phyloP scores from a whole-genome alignment of 2,888 invertebrate genomes.

The Amiota minor region DNA sequence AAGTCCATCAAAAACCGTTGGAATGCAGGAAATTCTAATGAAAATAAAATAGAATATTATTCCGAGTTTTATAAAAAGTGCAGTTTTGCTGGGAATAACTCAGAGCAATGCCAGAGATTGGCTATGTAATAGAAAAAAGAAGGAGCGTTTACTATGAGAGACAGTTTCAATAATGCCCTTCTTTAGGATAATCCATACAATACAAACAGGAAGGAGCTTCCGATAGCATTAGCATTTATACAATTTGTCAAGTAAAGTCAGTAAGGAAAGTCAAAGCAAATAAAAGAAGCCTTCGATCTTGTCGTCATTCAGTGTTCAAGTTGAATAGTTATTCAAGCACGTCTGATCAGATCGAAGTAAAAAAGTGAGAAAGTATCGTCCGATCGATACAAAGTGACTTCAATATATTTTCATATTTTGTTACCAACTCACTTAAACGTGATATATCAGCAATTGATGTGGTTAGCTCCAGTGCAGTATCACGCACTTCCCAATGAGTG shows the following conservation, averaged over 20 bases:
- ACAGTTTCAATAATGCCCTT: too few relatives aligned
- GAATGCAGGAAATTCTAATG: conserved; percentile 83
- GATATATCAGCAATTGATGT: conserved; percentile 82
- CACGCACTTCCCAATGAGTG: conserved; percentile 84
- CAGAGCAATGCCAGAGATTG: too few relatives aligned
- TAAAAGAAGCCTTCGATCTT: too few relatives aligned
- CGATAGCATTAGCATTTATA: too few relatives aligned
- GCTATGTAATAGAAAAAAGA: not conserved
- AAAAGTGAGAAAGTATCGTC: not conserved
- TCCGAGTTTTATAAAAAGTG: not conserved
- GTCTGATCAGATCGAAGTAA: too few relatives aligned
- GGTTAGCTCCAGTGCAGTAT: conserved; percentile 83
- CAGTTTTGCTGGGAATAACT: too few relatives aligned
- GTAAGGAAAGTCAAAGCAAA: too few relatives aligned
- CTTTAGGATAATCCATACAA: too few relatives aligned
- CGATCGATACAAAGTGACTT: not conserved
- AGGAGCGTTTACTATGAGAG: not conserved
- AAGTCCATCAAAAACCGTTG: conserved; percentile 81
- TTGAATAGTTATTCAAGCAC: too few relatives aligned
- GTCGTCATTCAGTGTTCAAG: not conserved
- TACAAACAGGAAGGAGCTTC: too few relatives aligned
- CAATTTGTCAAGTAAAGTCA: too few relatives aligned
- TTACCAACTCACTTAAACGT: conserved; percentile 78
- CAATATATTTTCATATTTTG: conserved; percentile 41
- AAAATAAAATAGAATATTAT: conserved; percentile 5